Evolutionary conservation across 2,797 vertebrate genomes (phyloP).

Genomic region (Clarias platycephalus): DNA sequence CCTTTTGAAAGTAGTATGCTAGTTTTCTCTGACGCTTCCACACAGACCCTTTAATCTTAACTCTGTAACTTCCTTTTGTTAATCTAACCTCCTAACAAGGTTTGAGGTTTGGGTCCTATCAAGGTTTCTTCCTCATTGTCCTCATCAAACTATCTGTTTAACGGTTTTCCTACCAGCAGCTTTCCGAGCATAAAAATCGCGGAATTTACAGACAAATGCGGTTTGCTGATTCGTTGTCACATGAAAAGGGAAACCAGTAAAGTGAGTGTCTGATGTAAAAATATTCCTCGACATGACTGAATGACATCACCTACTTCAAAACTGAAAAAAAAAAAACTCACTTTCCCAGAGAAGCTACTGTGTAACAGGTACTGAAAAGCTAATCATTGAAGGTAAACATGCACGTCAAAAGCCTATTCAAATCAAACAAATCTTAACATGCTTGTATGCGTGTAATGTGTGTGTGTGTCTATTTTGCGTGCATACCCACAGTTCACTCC

Average conservation of each 20-base stretch:
- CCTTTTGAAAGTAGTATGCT: neutral
- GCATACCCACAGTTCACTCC: slow-evolving; percentile 20
- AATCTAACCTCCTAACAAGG: neutral
- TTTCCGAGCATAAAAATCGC: no score
- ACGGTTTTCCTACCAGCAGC: neutral
- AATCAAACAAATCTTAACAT: neutral
- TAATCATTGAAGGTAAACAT: neutral
- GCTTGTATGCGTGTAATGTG: neutral
- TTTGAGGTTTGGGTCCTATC: neutral
- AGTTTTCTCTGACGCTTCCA: neutral
- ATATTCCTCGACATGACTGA: neutral
- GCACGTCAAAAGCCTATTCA: neutral
- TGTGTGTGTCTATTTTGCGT: slow-evolving; percentile 20
- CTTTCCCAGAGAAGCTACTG: neutral
- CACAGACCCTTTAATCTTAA: neutral
- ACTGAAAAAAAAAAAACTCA: neutral
- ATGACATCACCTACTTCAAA: neutral
- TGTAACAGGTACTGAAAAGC: neutral
- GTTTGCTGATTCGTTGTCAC: no score
- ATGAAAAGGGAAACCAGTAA: neutral
- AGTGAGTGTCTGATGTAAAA: neutral
- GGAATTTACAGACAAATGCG: no score
- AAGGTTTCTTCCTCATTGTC: neutral
- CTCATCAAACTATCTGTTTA: neutral
- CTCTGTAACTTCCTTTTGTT: neutral